These are phyloP conservation scores for Tanytarsus gracilentus DNA, from an alignment of 2,888 invertebrate species.

Conservation along the genomic window DNA sequence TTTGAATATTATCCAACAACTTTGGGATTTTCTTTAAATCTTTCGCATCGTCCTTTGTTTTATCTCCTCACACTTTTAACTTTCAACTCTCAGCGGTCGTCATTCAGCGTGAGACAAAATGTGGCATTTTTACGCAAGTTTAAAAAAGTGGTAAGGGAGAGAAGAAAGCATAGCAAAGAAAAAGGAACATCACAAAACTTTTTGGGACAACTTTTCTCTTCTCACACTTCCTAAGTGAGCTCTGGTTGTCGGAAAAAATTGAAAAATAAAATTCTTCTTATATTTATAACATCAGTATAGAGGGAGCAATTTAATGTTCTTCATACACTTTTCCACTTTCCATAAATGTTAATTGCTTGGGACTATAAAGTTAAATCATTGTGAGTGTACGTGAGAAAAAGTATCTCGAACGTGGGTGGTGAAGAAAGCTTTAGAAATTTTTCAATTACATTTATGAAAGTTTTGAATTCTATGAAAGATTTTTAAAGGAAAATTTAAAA, in stretches of 20 bases:
- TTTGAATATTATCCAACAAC: too few relatives aligned
- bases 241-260: background rate
- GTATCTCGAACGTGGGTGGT: too few relatives aligned
- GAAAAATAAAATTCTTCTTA: conserved; percentile 24
- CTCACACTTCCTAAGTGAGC: background rate
- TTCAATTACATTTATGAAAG: too few relatives aligned
- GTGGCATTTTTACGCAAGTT: background rate
- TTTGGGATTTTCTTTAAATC: background rate
- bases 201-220: background rate
- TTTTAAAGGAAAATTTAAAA: too few relatives aligned
- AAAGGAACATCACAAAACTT: background rate
- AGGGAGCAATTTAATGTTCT: conserved; percentile 17
- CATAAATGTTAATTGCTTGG: conserved; percentile 29
- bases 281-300: conserved; percentile 28
- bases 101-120: conserved; percentile 1
- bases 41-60: background rate
- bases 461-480: too few relatives aligned
- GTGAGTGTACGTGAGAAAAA: background rate
- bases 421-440: too few relatives aligned
- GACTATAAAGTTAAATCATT: conserved; percentile 29
- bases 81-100: conserved; percentile 1
- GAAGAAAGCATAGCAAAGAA: background rate
- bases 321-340: conserved; percentile 2
- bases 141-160: background rate
- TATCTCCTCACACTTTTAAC: background rate